phyloP scores from a whole-genome alignment of 2,888 invertebrate species.

The Lasius fuliginosus region DNA sequence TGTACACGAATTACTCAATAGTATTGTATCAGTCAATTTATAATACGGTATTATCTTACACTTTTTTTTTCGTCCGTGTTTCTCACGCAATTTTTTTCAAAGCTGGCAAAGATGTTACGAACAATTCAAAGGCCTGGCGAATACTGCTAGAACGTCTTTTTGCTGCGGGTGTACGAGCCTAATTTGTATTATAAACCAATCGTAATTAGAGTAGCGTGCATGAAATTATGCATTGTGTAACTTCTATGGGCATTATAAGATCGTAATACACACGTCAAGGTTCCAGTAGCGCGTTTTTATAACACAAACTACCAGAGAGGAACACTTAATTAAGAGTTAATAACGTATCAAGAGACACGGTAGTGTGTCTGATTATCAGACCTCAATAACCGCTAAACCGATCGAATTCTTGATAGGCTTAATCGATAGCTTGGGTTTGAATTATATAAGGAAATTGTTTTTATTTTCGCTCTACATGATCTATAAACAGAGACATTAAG shows the following conservation, averaged over 20 bases:
- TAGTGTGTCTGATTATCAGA: no score
- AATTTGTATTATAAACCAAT: conserved; percentile 7
- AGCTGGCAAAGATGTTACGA: not conserved
- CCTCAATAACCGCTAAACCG: no score
- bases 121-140: not conserved
- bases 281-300: not conserved
- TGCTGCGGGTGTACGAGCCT: not conserved
- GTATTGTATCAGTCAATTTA: not conserved
- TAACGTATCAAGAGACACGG: no score
- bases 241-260: not conserved
- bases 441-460: no score
- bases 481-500: no score
- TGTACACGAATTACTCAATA: not conserved
- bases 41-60: not conserved
- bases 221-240: conserved; percentile 5
- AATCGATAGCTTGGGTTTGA: no score
- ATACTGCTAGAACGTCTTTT: not conserved
- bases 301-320: not conserved
- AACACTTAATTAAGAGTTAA: not conserved
- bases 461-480: no score
- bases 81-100: not conserved
- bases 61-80: not conserved
- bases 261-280: not conserved
- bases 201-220: not conserved
- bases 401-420: no score